These are phyloP conservation scores for Euleptes europaea DNA, from an alignment of 2,113 vertebrate genomes.

Conservation along the genomic window DNA sequence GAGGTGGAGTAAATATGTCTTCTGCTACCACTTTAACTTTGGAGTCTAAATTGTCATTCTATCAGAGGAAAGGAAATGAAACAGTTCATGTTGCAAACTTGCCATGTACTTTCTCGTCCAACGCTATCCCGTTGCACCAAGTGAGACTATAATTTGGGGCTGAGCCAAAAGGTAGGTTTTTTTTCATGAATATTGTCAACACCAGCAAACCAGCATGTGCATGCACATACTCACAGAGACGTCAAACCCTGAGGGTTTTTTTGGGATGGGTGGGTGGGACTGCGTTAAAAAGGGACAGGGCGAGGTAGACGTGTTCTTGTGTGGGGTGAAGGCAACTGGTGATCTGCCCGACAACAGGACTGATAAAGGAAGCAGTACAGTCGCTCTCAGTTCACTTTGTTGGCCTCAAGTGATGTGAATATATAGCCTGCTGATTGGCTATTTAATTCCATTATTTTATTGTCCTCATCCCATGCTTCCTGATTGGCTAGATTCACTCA, in stretches of 20 bases:
- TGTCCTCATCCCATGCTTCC: no score
- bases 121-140: background rate
- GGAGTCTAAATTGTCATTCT: background rate
- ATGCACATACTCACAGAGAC: no score
- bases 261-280: no score
- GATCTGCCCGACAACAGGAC: background rate
- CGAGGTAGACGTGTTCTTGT: no score
- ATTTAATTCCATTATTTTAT: background rate
- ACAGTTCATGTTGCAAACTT: background rate
- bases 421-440: background rate
- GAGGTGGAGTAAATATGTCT: slow-evolving; percentile 18
- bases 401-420: background rate
- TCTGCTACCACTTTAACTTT: background rate
- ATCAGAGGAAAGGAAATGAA: slow-evolving; percentile 8
- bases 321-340: background rate
- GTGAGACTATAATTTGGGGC: background rate
- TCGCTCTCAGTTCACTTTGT: background rate
- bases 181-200: background rate
- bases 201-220: background rate
- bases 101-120: slow-evolving; percentile 6
- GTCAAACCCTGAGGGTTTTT: no score
- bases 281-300: background rate
- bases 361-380: background rate
- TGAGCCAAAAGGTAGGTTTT: background rate
- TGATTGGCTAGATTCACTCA: background rate